Base-by-base conservation (phyloP, 2,113 vertebrate genomes). In the Synodontis membranacea region DNA sequence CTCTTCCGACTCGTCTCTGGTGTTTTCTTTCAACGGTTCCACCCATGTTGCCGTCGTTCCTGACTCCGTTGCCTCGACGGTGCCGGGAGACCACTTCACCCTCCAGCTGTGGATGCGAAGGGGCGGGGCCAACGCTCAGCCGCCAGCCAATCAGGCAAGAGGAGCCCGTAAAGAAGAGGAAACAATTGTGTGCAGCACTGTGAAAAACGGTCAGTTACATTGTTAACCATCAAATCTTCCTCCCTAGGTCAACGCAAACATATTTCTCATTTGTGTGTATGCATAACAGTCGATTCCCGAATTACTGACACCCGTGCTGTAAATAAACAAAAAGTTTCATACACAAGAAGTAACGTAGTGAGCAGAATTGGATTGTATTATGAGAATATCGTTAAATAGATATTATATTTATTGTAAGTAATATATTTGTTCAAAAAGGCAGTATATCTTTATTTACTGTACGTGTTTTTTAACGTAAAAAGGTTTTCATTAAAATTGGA, bases 101-200 rank as follows among this genome's bases (percentile, higher is more conserved):
- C 94, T 99, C 86, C 97, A 98, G 7, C 94, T 99, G 34, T 99
- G 98, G 98, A 97, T 99, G 96, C 96, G 97, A 78, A 95, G 99
- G 1, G 97, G 96, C 0, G 95, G 97, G 0, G 92, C 93, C 85
- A 95, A 95, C 81, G 94, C 95, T 3, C 92, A 94, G 90, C 95
- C 96, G 28, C 58, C 90, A 0, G 86, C 93, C 85, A 91, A 92
- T 85, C 94, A 94, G 84, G 93, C 92, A 46, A 91, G 94, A 90
- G 94, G 92, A 74, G 93, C 34, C 34, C 96, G 96, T 90, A 96
- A 96, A 89, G 98, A 99, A 52, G 97, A 99, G 93, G 98, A 99
- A 91, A 97, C 95, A 0, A 96, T 99, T 28, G 94, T 99, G 89
- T 99, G 98, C 93, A 97, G 96, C 90, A 99, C 98, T 0, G 96